Conservation (phyloP, 2,888 invertebrate genomes). For the Microctonus brassicae region DNA sequence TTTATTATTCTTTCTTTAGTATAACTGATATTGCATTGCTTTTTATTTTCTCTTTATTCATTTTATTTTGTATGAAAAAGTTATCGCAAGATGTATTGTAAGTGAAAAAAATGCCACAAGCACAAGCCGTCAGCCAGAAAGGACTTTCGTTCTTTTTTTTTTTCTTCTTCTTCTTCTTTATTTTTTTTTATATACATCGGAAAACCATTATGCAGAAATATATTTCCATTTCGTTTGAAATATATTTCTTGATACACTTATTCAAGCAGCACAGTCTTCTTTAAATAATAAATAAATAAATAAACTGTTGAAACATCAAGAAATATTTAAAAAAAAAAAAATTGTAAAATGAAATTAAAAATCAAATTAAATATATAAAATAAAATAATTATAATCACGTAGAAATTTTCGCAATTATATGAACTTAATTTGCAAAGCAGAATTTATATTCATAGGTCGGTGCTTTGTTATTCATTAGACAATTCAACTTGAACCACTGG, state of each 20-base stretch:
- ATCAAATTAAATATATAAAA: too few relatives aligned
- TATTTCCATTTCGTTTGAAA: slow-evolving; percentile 34
- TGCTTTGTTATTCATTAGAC: background rate
- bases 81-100: background rate
- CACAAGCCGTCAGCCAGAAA: slow-evolving; percentile 12
- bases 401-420: background rate
- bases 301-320: too few relatives aligned
- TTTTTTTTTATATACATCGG: slow-evolving; percentile 58
- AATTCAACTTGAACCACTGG: background rate
- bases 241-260: too few relatives aligned
- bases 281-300: too few relatives aligned
- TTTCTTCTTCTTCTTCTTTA: slow-evolving; percentile 10
- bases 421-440: background rate
- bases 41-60: background rate
- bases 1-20: background rate
- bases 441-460: background rate
- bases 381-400: too few relatives aligned
- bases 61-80: slow-evolving; percentile 6
- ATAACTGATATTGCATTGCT: background rate
- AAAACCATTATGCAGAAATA: slow-evolving; percentile 60
- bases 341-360: too few relatives aligned
- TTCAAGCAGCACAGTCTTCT: too few relatives aligned
- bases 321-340: too few relatives aligned
- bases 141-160: background rate
- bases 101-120: slow-evolving; percentile 27